Evolutionary conservation across 2,113 vertebrate genomes (phyloP).

Genomic region (Solenodon paradoxus): DNA sequence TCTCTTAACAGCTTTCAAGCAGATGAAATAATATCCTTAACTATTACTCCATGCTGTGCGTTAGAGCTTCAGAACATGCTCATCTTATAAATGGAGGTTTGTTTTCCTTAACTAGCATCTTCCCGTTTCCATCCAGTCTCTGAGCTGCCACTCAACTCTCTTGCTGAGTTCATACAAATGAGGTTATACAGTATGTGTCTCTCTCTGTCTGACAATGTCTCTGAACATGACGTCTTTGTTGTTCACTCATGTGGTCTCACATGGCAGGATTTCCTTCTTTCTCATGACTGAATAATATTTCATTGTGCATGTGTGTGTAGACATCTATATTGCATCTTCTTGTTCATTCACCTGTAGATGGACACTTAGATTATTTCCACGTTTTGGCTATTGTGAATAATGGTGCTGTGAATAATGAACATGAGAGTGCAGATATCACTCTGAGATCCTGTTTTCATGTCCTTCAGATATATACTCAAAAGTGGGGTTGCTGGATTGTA

Average conservation of each 20-base stretch:
- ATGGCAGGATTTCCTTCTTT: not conserved
- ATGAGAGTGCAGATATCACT: not conserved
- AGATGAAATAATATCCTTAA: not conserved
- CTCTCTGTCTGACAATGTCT: not conserved
- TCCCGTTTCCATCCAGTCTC: no score
- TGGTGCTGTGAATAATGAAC: not conserved
- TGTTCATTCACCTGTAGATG: not conserved
- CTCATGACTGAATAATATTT: not conserved
- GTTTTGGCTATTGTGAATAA: not conserved
- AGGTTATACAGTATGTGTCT: not conserved
- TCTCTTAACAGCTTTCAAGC: not conserved
- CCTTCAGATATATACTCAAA: not conserved
- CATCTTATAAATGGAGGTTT: not conserved
- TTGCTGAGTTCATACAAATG: not conserved
- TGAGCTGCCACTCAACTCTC: not conserved
- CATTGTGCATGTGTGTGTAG: not conserved
- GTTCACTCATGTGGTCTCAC: not conserved
- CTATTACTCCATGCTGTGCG: not conserved
- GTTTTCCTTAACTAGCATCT: no score
- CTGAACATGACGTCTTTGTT: not conserved
- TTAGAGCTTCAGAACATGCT: not conserved
- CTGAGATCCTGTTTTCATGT: not conserved
- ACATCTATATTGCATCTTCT: not conserved
- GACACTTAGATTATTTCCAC: not conserved
- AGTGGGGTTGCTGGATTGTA: not conserved